Evolutionary conservation across 1,140 invertebrate species (phyloP), one percentile per base, ranked within the genome.

Genomic region (Temnothorax longispinosus): DNA sequence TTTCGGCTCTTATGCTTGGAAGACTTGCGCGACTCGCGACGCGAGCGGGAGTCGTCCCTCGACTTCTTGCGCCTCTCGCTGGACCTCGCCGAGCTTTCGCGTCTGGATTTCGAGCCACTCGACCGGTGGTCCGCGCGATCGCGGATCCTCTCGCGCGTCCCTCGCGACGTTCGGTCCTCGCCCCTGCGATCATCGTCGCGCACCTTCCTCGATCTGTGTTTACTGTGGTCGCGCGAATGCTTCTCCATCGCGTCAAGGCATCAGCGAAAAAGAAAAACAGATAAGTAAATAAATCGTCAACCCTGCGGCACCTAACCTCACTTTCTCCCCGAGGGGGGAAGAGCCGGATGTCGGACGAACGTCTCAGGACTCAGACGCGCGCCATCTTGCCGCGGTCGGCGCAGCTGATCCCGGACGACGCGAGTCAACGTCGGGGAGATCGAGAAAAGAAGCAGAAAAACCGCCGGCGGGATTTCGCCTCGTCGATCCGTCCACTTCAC

Each of bases 1-100:
- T 64, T 91, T 54, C 64, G 82, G 15, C 32, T 90, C 85, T 91
- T 94, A 50, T 87, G 85, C 56, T 94, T 94, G 0, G 87, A 91
- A 2, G 88, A 89, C 50, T 92, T 94, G 72, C 90, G 60, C 41
- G 62, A 86, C 10, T 90, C 85, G 1, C 65, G 78, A 15, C 69
- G 88, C 21, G 65, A 44, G 0, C 85, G 90, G 13, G 74, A 85
- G 32, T 93, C 78, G 11, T 75, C 35, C 62, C 81, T 92, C 3
- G 80, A 91, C 44, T 90, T 93, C 44, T 88, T 92, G 21, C 81
- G 87, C 27, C 77, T 85, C 8, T 89, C 84, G 18, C 76, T 74
- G n/a, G 21, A 86, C 47, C 76, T 92, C 77, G 81, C 88, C 10
- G 75, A 72, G 1, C 7, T 52, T 87, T 88, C 90, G 35, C 76